These are phyloP conservation scores for Vanessa atalanta DNA, from an alignment of 1,140 invertebrate genomes.

Conservation along the genomic window DNA sequence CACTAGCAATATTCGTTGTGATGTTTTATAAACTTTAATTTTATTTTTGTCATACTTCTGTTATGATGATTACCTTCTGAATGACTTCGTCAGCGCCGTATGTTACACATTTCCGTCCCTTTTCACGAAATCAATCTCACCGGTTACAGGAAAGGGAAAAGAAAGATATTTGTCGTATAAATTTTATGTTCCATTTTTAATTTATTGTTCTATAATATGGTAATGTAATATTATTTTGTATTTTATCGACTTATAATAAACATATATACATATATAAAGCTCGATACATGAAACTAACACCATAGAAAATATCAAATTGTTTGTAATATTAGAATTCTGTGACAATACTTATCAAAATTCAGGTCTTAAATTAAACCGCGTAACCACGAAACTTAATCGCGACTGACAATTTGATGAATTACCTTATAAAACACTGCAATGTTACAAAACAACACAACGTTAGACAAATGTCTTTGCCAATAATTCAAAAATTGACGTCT, in stretches of 20 bases:
- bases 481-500: constrained; percentile 39
- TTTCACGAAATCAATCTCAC: too few relatives aligned
- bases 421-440: constrained; percentile 20
- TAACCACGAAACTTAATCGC: constrained; percentile 19
- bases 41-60: too few relatives aligned
- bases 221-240: too few relatives aligned
- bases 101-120: too few relatives aligned
- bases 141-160: too few relatives aligned
- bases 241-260: too few relatives aligned
- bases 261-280: too few relatives aligned
- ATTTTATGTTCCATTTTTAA: too few relatives aligned
- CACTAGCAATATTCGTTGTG: not conserved
- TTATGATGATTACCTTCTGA: too few relatives aligned
- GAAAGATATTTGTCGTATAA: too few relatives aligned
- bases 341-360: constrained; percentile 8
- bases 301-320: not conserved
- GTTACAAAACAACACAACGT: not conserved
- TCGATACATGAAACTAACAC: not conserved
- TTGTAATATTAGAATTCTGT: constrained; percentile 7
- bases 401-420: constrained; percentile 20
- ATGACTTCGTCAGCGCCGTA: too few relatives aligned
- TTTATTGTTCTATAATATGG: too few relatives aligned
- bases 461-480: constrained; percentile 23
- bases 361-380: constrained; percentile 17
- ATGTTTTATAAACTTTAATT: not conserved